These are phyloP conservation scores for Dipodomys ordii DNA, from an alignment of 2,113 vertebrate species.

Conservation along the genomic window DNA sequence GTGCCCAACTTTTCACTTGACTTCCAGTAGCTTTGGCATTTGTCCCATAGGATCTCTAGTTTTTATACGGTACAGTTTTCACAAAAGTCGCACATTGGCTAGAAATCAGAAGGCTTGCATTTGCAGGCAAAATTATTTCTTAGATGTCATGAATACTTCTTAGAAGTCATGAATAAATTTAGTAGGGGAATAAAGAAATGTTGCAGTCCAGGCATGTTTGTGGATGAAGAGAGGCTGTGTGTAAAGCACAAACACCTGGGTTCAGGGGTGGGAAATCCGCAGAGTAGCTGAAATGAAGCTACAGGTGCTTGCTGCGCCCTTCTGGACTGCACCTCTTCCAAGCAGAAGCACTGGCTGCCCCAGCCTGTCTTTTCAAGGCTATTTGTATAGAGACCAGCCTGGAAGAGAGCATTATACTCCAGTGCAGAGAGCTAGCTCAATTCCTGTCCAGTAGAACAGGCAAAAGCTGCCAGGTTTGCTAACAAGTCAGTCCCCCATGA, in stretches of 20 bases:
- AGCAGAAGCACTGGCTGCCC: not conserved
- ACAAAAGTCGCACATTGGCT: not conserved
- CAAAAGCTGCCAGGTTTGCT: constrained; percentile 1
- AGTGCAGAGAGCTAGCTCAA: not conserved
- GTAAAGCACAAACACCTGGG: too few species aligned
- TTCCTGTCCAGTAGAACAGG: not conserved
- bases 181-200: not conserved
- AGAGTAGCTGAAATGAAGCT: not conserved
- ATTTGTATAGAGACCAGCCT: not conserved
- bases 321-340: not conserved
- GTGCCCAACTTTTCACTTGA: not conserved
- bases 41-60: not conserved
- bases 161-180: not conserved
- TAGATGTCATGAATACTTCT: not conserved
- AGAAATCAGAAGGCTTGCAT: not conserved
- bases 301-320: not conserved
- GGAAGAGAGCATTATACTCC: not conserved
- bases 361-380: not conserved
- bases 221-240: not conserved
- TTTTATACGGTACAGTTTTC: not conserved
- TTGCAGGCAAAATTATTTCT: not conserved
- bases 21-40: not conserved
- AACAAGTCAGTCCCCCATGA: not conserved
- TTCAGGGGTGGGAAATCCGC: not conserved
- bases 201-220: not conserved